Evolutionary conservation across 1,140 invertebrate species (phyloP).

Genomic region (Drosophila pandora): DNA sequence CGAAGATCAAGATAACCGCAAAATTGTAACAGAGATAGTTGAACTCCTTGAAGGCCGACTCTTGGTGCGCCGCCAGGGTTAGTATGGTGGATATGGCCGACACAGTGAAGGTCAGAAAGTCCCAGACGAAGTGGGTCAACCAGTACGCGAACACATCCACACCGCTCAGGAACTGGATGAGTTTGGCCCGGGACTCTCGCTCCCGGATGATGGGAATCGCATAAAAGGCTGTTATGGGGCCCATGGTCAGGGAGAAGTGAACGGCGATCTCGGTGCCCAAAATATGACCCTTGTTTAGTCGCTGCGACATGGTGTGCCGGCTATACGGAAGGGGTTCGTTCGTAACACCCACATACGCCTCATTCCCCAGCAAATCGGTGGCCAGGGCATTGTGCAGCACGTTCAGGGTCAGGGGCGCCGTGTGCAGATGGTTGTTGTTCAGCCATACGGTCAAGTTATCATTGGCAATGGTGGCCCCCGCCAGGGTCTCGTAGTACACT

Average conservation of each 20-base stretch:
- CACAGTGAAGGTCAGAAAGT: conserved; percentile 87
- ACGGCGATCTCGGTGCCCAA: conserved; percentile 87
- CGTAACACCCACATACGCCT: conserved; percentile 85
- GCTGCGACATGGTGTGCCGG: conserved; percentile 50
- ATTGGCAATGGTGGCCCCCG: conserved; percentile 78
- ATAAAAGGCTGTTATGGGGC: conserved; percentile 90
- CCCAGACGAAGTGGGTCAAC: conserved; percentile 89
- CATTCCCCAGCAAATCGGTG: conserved; percentile 32
- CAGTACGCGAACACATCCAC: conserved; percentile 89
- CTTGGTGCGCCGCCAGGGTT: conserved; percentile 85
- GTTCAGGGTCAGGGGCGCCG: conserved; percentile 87
- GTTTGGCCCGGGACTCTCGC: conserved; percentile 85
- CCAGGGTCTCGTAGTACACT: conserved; percentile 53
- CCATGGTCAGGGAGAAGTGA: conserved; percentile 87
- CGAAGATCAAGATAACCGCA: conserved; percentile 84
- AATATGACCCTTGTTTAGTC: conserved; percentile 84
- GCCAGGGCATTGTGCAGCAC: conserved; percentile 87
- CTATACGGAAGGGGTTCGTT: conserved; percentile 89
- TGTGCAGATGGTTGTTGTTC: conserved; percentile 89
- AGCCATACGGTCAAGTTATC: conserved; percentile 85
- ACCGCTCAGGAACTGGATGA: conserved; percentile 89
- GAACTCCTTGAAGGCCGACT: conserved; percentile 84
- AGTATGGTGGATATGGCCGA: conserved; percentile 84
- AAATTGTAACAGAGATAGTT: conserved; percentile 84
- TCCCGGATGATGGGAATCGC: conserved; percentile 87